These are phyloP conservation scores for Adrianichthys oophorus DNA, from an alignment of 2,797 vertebrate genomes.

Conservation along the genomic window DNA sequence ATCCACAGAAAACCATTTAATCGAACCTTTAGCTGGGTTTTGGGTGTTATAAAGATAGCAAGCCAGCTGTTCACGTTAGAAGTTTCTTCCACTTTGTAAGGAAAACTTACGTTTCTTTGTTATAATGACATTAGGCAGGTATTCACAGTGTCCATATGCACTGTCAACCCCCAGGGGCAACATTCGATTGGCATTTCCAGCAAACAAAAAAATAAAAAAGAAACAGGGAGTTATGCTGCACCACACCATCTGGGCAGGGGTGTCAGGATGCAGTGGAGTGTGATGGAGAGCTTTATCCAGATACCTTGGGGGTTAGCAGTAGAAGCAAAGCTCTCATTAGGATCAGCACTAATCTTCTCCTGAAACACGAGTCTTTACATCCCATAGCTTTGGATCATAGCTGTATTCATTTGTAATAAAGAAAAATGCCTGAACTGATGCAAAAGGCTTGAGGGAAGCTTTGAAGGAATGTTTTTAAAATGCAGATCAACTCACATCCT, in stretches of 20 bases:
- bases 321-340: slow-evolving; percentile 61
- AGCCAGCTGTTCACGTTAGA: slow-evolving; percentile 53
- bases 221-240: slow-evolving; percentile 48
- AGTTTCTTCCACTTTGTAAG: slow-evolving; percentile 36
- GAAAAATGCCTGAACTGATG: slow-evolving; percentile 39
- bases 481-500: slow-evolving; percentile 7
- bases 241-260: slow-evolving; percentile 63
- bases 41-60: slow-evolving; percentile 30
- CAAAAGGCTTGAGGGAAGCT: slow-evolving; percentile 21
- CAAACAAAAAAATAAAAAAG: slow-evolving; percentile 21
- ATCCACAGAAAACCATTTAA: slow-evolving; percentile 26
- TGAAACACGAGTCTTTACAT: slow-evolving; percentile 62
- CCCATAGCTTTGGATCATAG: slow-evolving; percentile 44
- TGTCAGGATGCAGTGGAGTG: slow-evolving; percentile 64
- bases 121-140: slow-evolving; percentile 65
- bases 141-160: slow-evolving; percentile 65
- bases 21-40: slow-evolving; percentile 30
- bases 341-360: slow-evolving; percentile 64
- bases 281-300: slow-evolving; percentile 62
- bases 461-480: slow-evolving; percentile 24
- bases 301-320: slow-evolving; percentile 55
- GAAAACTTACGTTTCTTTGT: slow-evolving; percentile 30
- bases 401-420: slow-evolving; percentile 59
- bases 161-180: slow-evolving; percentile 53
- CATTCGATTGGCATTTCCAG: slow-evolving; percentile 55